Evolutionary conservation across 2,797 vertebrate genomes (phyloP).

Genomic region (Thamnophis elegans): DNA sequence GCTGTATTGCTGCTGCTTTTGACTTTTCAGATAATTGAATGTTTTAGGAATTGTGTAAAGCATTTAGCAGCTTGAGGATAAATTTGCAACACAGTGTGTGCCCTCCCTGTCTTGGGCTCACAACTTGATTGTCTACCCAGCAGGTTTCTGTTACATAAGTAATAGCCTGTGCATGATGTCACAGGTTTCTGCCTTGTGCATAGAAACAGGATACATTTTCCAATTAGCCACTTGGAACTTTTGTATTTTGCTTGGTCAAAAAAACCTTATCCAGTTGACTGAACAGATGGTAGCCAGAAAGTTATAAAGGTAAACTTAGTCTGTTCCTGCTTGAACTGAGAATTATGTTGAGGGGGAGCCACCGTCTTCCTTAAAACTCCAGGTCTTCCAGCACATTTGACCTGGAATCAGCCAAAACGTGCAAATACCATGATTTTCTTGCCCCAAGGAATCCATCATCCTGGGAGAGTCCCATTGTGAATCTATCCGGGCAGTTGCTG

Average conservation of each 20-base stretch:
- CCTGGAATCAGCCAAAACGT: neutral
- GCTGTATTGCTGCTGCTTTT: neutral
- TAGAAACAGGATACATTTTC: neutral
- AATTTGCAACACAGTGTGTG: neutral
- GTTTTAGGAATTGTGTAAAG: slow-evolving; percentile 7
- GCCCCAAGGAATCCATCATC: neutral
- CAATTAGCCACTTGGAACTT: neutral
- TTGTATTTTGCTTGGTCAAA: neutral
- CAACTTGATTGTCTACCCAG: slow-evolving; percentile 5
- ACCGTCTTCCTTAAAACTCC: neutral
- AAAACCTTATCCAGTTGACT: neutral
- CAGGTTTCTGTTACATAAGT: neutral
- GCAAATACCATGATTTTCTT: neutral
- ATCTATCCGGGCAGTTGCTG: slow-evolving; percentile 68
- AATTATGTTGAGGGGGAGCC: neutral
- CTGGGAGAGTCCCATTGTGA: slow-evolving; percentile 1
- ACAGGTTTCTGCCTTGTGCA: neutral
- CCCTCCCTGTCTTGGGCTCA: neutral
- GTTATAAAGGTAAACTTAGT: neutral
- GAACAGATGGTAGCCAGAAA: neutral
- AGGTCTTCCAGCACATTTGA: neutral
- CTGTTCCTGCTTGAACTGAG: neutral
- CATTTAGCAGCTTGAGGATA: neutral
- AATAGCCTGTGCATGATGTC: neutral
- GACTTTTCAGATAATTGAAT: slow-evolving; percentile 12